A percentile compares a stretch with the other conserved stretches of the same genome.
Conservation (phyloP, 2,797 vertebrate genomes). For the Threskiornis aethiopicus region DNA sequence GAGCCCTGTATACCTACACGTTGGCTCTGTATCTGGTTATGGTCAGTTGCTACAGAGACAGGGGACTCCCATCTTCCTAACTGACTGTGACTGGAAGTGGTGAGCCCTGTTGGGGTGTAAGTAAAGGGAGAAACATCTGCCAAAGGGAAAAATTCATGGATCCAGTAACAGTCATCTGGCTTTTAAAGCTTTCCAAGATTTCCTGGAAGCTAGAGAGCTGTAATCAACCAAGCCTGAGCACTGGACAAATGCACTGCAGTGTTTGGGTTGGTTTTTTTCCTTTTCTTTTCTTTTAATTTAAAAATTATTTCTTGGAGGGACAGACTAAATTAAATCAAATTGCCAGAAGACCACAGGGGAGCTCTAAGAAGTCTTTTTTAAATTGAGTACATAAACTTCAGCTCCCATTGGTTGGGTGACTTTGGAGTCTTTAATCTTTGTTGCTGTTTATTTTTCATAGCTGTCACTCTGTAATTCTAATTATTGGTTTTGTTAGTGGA, state of each 20-base stretch:
- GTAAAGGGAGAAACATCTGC: not conserved
- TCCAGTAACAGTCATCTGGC: not conserved
- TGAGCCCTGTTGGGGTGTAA: not conserved
- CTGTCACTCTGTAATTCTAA: slow-evolving; percentile 51
- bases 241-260: not conserved
- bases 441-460: slow-evolving; percentile 66
- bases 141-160: not conserved
- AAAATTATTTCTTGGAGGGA: slow-evolving; percentile 50
- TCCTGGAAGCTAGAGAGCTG: not conserved
- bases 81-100: not conserved
- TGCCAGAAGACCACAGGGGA: slow-evolving; percentile 35
- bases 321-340: slow-evolving; percentile 56
- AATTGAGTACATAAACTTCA: slow-evolving; percentile 27
- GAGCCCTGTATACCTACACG: not conserved
- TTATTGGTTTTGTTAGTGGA: slow-evolving; percentile 51
- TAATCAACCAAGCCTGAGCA: not conserved
- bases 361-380: slow-evolving; percentile 12
- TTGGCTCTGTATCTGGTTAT: not conserved
- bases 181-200: slow-evolving; percentile 23
- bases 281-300: slow-evolving; percentile 45
- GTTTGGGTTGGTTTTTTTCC: not conserved
- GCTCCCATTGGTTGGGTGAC: not conserved
- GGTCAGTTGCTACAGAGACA: not conserved
- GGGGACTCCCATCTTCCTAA: not conserved
- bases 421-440: slow-evolving; percentile 46